These are phyloP conservation scores for Caenorhabditis sp. DNA, from an alignment of 2,888 invertebrate species.

Conservation along the genomic window DNA sequence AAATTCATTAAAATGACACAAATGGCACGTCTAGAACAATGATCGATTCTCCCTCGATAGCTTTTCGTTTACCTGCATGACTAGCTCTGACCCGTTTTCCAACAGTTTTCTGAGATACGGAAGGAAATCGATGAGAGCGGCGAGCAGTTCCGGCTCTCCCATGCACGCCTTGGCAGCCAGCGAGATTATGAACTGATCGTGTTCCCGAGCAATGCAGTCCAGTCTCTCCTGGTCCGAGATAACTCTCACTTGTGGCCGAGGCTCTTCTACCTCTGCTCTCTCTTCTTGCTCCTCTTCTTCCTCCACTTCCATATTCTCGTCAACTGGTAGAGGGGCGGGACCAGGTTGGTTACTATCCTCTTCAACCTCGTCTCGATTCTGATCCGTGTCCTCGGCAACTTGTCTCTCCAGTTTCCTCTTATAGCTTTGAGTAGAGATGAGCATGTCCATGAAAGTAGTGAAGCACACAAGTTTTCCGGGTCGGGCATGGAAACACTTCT, in stretches of 20 bases:
- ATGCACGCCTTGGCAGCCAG: conserved; percentile 6
- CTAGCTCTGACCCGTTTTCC: not conserved
- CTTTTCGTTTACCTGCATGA: not conserved
- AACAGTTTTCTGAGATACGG: conserved; percentile 19
- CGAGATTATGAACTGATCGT: not conserved
- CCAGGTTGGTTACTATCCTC: not conserved
- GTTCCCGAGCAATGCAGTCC: too few species aligned
- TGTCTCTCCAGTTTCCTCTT: not conserved
- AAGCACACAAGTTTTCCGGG: conserved; percentile 17
- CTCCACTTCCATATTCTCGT: conserved; percentile 15
- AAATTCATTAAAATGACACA: conserved; percentile 1
- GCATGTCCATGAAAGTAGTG: conserved; percentile 10
- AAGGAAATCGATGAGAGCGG: conserved; percentile 26
- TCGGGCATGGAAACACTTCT: conserved; percentile 5
- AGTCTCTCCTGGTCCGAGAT: not conserved
- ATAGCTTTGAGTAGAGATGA: not conserved
- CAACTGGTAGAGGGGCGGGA: not conserved
- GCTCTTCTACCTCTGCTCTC: not conserved
- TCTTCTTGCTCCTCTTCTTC: conserved; percentile 12
- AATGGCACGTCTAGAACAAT: too few species aligned
- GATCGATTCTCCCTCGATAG: not conserved
- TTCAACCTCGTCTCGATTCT: not conserved
- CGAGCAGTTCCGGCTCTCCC: conserved; percentile 14
- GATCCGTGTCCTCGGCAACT: too few species aligned
- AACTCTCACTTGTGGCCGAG: not conserved